These are phyloP conservation scores for Nannoperca obscura DNA, from an alignment of 2,797 vertebrate species.

Conservation along the genomic window DNA sequence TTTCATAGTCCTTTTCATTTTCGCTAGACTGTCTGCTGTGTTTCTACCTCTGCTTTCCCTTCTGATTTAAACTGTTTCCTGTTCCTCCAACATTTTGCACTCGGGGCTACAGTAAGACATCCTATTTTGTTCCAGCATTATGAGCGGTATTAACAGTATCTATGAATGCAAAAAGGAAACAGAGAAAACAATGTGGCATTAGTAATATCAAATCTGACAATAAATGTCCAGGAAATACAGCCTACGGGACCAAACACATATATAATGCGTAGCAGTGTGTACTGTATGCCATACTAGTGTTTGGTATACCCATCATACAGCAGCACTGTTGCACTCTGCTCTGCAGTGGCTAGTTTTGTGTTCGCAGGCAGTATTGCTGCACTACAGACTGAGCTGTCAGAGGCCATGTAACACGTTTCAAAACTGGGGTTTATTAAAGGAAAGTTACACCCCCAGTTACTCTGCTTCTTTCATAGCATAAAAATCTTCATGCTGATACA, in stretches of 20 bases:
- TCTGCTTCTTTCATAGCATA: background rate
- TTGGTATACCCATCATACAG: background rate
- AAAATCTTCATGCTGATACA: background rate
- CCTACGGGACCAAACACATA: background rate
- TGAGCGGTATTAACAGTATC: background rate
- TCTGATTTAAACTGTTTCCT: background rate
- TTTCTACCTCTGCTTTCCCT: background rate
- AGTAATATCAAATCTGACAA: background rate
- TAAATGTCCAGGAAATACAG: conserved; percentile 10
- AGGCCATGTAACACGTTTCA: background rate
- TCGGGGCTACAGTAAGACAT: background rate
- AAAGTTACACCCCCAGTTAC: background rate
- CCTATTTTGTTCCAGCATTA: background rate
- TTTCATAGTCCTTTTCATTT: conserved; percentile 42
- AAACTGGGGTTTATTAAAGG: background rate
- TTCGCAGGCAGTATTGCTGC: background rate
- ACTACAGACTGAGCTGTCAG: background rate
- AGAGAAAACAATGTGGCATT: background rate
- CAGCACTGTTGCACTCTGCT: background rate
- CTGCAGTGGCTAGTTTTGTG: background rate
- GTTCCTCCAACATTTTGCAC: background rate
- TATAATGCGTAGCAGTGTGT: background rate
- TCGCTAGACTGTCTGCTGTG: background rate
- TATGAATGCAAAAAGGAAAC: conserved; percentile 7
- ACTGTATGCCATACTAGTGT: background rate